Evolutionary conservation across 2,888 invertebrate genomes (phyloP), one percentile per base, ranked within the genome.

Genomic region (Polyommatus iphigenia): DNA sequence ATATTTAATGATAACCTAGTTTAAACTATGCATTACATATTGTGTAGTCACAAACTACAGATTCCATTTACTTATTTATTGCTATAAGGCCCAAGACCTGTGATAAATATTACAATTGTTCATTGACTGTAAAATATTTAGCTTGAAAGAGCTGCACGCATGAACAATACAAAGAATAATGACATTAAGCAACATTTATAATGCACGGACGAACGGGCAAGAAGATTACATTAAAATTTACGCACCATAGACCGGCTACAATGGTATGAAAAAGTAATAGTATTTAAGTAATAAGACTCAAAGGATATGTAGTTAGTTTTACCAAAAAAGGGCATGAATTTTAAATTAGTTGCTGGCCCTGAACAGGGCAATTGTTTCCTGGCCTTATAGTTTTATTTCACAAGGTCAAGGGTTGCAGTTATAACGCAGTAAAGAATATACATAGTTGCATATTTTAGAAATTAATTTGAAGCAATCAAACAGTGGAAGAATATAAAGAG

Each of bases 301-400:
- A 29, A 67, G 15, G 18, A 29, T 24, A 67, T 57, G 62, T 13
- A n/a, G 59, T 62, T 71, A 36, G 41, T 54, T 72, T 36, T 78
- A 54, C 57, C 67, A 71, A 76, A 77, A 72, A 24, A 54, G 71
- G 79, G 77, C 78, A 78, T 78, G 77, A 54, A 78, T 80, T 75
- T 81, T 86, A 85, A 88, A 83, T 88, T 89, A 88, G 86, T 82
- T 81, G 91, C 84, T 89, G 87, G 83, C 90, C 90, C 86, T 91
- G 90, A 90, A 83, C 82, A 79, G 81, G 85, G 83, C 83, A 83
- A 81, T 82, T 83, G 80, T 86, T 84, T 83, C 83, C 83, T 80
- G 81, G 83, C 85, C 83, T 85, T 82, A 82, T 82, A 80, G 76
- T 82, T 85, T 85, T 85, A 83, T 82, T 80, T 82, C 78, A 78